Evolutionary conservation across 2,888 invertebrate species (phyloP), one percentile per base, ranked within the genome.

Genomic region (Lasioglossum lativentre): DNA sequence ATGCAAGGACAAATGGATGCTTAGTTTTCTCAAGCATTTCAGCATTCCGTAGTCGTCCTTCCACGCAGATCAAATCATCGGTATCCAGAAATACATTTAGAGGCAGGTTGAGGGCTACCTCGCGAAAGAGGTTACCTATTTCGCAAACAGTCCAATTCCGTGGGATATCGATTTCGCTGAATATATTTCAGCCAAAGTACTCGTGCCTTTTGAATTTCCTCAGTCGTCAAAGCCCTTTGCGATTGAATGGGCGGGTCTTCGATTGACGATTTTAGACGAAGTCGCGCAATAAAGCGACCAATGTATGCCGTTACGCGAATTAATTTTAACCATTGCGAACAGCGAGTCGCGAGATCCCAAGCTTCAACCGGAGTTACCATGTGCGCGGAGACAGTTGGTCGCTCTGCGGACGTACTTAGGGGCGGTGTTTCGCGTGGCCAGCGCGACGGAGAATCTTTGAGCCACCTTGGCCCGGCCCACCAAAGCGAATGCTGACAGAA

Each of bases 271-370:
- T 0, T 68, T 34, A n/a, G 47, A 27, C 5, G 47, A 2, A 34
- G n/a, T 1, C 6, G 30, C 4, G 30, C 19, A 8, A 38, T 6
- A 16, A 77, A 81, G 0, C 52, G n/a, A 0, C 38, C 0, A 0
- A 81, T 19, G 8, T 76, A 81, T 0, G 76, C 76, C 8, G 76
- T 81, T 1, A 81, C 34, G 23, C 77, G 72, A 5, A 81, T 12
- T 1, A 81, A 12, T 27, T 52, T 76, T 1, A 47, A 1, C 81
- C 72, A 80, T 0, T 38, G 45, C 1, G 75, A 80, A 19, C 19
- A 75, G 10, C 80, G 74, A 0, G 4, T 12, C 14, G 40, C 38
- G 2, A 82, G 34, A 1, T 75, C 63, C 75, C 63, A 72, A 0
- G 19, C 1, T 34, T 38, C 34, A 14, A 0, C 4, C 5, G 30